phyloP scores from a whole-genome alignment of 2,888 invertebrate species.

The Alsophila aescularia region DNA sequence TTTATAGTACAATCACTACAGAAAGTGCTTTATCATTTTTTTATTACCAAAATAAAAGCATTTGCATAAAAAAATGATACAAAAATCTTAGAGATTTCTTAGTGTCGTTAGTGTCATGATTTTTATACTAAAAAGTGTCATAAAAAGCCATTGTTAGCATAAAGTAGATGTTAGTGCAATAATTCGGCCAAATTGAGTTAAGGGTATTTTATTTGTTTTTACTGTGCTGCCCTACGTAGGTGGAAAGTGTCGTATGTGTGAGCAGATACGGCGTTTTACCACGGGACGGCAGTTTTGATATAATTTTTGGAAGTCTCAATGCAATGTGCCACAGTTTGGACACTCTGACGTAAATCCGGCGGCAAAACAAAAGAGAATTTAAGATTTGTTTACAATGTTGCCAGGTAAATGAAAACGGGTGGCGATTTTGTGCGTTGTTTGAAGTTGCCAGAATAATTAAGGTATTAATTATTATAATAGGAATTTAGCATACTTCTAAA shows the following conservation, averaged over 20 bases:
- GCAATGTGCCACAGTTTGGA: constrained; percentile 57
- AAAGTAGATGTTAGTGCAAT: constrained; percentile 61
- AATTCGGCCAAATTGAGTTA: constrained; percentile 63
- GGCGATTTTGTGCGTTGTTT: constrained; percentile 38
- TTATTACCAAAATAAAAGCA: no score
- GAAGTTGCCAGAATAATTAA: not conserved
- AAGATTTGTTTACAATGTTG: not conserved
- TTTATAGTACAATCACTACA: not conserved
- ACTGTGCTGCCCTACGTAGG: constrained; percentile 1
- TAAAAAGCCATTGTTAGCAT: constrained; percentile 36
- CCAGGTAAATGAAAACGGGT: constrained; percentile 23
- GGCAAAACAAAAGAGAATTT: not conserved
- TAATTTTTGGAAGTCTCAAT: constrained; percentile 17
- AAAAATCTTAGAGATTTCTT: not conserved
- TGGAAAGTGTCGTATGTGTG: constrained; percentile 7
- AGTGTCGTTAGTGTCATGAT: constrained; percentile 2
- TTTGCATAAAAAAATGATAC: not conserved
- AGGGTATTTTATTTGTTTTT: constrained; percentile 18
- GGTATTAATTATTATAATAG: no score
- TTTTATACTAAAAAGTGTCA: constrained; percentile 30
- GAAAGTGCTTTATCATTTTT: no score
- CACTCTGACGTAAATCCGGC: constrained; percentile 34
- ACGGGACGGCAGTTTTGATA: not conserved
- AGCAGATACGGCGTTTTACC: not conserved
- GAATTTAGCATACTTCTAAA: no score